Evolutionary conservation across 2,113 vertebrate genomes (phyloP).

Genomic region (Gadus chalcogrammus): DNA sequence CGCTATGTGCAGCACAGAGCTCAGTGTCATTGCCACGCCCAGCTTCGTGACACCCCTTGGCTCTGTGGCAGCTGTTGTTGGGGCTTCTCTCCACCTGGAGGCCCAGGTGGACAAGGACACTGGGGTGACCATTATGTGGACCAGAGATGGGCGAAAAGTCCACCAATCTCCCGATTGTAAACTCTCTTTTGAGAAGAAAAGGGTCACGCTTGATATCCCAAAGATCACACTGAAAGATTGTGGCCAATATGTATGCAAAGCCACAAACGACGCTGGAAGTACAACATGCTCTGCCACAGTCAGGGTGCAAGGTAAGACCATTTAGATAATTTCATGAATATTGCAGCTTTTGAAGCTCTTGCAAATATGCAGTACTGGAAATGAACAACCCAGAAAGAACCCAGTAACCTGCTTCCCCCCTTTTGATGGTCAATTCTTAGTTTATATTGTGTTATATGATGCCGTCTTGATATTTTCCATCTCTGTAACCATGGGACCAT

Average conservation of each 20-base stretch:
- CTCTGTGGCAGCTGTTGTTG: conserved; percentile 78
- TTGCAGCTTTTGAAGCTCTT: conserved; percentile 34
- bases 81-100: conserved; percentile 82
- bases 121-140: conserved; percentile 83
- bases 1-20: conserved; percentile 79
- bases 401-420: not conserved
- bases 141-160: conserved; percentile 80
- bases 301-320: conserved; percentile 86
- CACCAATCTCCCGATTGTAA: conserved; percentile 85
- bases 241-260: conserved; percentile 81
- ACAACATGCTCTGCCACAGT: conserved; percentile 75
- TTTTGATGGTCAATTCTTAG: conserved; percentile 1
- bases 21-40: conserved; percentile 81
- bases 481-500: conserved; percentile 20
- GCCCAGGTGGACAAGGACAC: conserved; percentile 88
- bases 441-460: conserved; percentile 16
- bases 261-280: conserved; percentile 83
- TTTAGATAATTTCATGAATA: conserved; percentile 25
- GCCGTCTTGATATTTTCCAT: conserved; percentile 22
- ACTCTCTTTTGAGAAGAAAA: conserved; percentile 88
- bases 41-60: conserved; percentile 80
- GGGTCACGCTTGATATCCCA: conserved; percentile 82
- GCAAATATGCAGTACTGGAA: conserved; percentile 36
- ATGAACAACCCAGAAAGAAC: conserved; percentile 1
- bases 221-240: conserved; percentile 86